Evolutionary conservation across 2,113 vertebrate species (phyloP).

Genomic region (Blennius ocellaris): DNA sequence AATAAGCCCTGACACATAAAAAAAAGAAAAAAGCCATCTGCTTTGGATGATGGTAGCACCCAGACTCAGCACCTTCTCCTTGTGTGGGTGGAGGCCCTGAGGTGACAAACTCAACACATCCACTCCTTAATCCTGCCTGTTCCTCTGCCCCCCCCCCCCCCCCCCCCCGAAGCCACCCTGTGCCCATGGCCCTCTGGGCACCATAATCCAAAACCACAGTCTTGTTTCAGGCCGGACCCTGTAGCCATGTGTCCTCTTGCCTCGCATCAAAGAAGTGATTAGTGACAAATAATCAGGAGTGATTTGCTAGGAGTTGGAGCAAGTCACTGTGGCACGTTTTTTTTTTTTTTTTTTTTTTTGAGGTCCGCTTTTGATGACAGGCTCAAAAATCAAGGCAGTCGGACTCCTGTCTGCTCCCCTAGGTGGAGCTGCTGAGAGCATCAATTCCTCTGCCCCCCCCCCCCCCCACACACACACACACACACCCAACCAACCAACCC

Average conservation of each 20-base stretch:
- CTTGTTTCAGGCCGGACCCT: slow-evolving; percentile 62
- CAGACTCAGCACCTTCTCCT: slow-evolving; percentile 51
- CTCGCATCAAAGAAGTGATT: slow-evolving; percentile 61
- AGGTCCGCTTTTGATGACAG: background rate
- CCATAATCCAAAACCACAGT: slow-evolving; percentile 64
- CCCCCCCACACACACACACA: too few species aligned
- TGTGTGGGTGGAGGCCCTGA: slow-evolving; percentile 68
- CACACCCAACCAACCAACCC: background rate
- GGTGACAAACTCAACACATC: slow-evolving; percentile 82
- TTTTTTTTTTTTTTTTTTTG: too few species aligned
- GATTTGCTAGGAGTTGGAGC: slow-evolving; percentile 31
- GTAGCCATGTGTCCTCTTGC: slow-evolving; percentile 54
- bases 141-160: slow-evolving; percentile 53
- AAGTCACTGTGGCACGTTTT: slow-evolving; percentile 22
- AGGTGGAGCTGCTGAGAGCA: slow-evolving; percentile 76
- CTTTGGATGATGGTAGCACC: slow-evolving; percentile 75
- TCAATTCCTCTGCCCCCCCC: slow-evolving; percentile 2
- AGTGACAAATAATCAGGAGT: slow-evolving; percentile 48
- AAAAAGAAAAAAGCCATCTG: slow-evolving; percentile 75
- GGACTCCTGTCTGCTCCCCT: slow-evolving; percentile 60
- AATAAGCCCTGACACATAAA: slow-evolving; percentile 79
- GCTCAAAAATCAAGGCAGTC: slow-evolving; percentile 13
- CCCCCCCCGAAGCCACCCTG: slow-evolving; percentile 36
- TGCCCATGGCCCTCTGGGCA: slow-evolving; percentile 57
- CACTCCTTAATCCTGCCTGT: slow-evolving; percentile 73